Evolutionary conservation across 1,140 invertebrate species (phyloP), one percentile per base, ranked within the genome.

Genomic region (Pseudomyrmex gracilis): DNA sequence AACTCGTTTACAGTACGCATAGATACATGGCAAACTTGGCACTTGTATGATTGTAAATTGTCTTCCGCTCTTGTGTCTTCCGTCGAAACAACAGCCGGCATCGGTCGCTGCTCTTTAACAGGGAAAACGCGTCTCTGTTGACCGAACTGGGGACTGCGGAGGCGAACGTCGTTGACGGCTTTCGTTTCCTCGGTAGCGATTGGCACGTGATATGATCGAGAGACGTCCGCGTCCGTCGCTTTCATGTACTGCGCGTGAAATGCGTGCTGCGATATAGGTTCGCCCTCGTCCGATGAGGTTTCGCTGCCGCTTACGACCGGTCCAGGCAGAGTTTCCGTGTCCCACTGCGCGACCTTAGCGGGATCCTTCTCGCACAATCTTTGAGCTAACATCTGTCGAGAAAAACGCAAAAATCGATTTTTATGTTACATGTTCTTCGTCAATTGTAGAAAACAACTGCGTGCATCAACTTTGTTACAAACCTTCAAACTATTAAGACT

Each of bases 291-390:
- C 2, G 94, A 94, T 4, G 94, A 94, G 5, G 91, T 94, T 51
- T 94, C 94, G 51, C 93, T 92, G 15, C 93, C 92, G 60, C 92
- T 94, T 1, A 87, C 83, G 0, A 86, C 74, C 24, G 89, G 89
- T 66, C 85, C 91, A 2, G 90, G 89, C 55, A 87, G 77, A 66
- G 87, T 70, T 47, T 93, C 93, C 2, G 91, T 73, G n/a, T 96
- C 95, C 91, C 96, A 95, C 68, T 96, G 95, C 76, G 95, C 95
- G 83, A 97, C 92, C 93, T 97, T 97, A 22, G 94, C 95, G 0
- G 97, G 97, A 94, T 98, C 97, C 90, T 98, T 97, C 73, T 97
- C 97, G 91, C 97, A 97, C 61, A 98, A 94, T 89, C 97, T 97
- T 88, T 97, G 96, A 63, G 98, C 98, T 88, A 98, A 94, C 84